Evolutionary conservation across 1,140 invertebrate genomes (phyloP), one percentile per base, ranked within the genome.

Genomic region (Stegodyphus mimosarum): DNA sequence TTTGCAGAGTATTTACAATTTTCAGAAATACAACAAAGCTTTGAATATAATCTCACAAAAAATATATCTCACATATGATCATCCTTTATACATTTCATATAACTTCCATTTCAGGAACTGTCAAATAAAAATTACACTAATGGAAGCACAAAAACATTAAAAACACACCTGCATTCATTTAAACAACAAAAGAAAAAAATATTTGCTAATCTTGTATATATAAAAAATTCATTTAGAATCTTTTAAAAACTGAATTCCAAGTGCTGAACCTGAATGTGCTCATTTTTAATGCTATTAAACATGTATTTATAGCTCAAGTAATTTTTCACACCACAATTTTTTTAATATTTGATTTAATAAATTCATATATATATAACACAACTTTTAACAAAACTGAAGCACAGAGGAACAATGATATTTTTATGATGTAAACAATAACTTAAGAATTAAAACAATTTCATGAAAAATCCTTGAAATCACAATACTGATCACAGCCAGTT

Each of bases 401-500:
- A 33, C 33, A 33, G 33, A 33, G 33, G 33, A 33, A 33, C 33
- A 33, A 33, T 33, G 33, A 33, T 33, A 33, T 33, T 33, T 33
- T 33, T 33, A 33, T 33, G 33, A 33, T 33, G 33, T 33, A 33
- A 33, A 33, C 33, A 33, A 33, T 33, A 33, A 33, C 33, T 33
- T 33, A 33, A 33, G 33, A 67, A 17, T n/a, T 67, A 67, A 13
- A 67, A 60, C 15, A 60, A 11, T 60, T 60, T 60, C 55, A 60
- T 11, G 55, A 60, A 33, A 33, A 33, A 33, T 33, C 33, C 33
- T 33, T 33, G 33, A 33, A 33, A 60, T 60, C 15, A 60, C 9
- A 79, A 79, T 70, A 64, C 77, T 67, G 77, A 79, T 79, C 77
- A 79, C 77, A 79, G 77, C 64, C 66, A 70, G 17, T 69, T 18